Evolutionary conservation across 1,140 invertebrate species (phyloP), one percentile per base, ranked within the genome.

Genomic region (Drosophila albomicans): DNA sequence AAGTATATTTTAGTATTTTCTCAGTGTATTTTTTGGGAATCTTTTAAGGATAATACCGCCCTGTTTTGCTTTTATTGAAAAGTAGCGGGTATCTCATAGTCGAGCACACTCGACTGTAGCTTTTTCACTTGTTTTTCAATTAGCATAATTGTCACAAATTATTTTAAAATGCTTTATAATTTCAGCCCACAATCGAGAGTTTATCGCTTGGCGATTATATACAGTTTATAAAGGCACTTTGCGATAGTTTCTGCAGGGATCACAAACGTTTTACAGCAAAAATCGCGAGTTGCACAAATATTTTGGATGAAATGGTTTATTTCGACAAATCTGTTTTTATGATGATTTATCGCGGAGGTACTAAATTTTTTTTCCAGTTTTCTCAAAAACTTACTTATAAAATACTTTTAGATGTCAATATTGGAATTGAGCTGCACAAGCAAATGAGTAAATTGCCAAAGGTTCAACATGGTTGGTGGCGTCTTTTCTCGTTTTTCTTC

Each of bases 211-310:
- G 56, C 3, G 74, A 81, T 38, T 85, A 76, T 45, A 46, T 79
- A 32, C 65, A 68, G 32, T 69, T 82, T 6, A 51, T 85, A 5
- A 73, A 75, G 48, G 49, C 70, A 0, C 65, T 85, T 10, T 73
- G 73, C 63, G 79, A 82, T 48, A 45, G 48, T 6, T 66, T 72
- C 13, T 51, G 16, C 11, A 65, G 54, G 11, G 69, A 72, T 58
- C 46, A 66, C 52, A 72, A 72, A 32, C 69, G 69, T 15, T 72
- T 72, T 4, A 32, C 69, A 2, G 11, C 25, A 7, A 72, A 72
- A 38, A 72, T 72, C 8, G 62, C 43, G 8, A 58, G 7, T 13
- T 72, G 69, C 25, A 49, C 20, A 2, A 72, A 72, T 51, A 58
- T 66, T 25, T 43, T n/a, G 1, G 69, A 72, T 11, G 62, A 72